Evolutionary conservation across 2,113 vertebrate genomes (phyloP), one percentile per base, ranked within the genome.

Genomic region (Nansenia antarctica): DNA sequence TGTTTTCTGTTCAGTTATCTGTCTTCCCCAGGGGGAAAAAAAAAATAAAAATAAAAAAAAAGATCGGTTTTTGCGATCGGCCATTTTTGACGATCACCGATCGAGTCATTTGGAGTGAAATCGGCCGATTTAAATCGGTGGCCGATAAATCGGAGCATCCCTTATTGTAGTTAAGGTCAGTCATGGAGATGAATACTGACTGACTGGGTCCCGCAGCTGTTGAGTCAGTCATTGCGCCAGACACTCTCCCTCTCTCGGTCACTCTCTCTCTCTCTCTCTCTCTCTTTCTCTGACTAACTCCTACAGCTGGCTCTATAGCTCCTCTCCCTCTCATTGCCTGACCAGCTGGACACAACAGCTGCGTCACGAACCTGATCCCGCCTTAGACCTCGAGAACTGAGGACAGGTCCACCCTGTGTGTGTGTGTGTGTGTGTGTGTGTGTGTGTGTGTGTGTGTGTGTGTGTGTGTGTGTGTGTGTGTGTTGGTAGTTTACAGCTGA

Each of bases 301-400:
- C 27, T 11, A 20, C 29, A 49, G 45, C 45, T 49, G n/a, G 45
- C 45, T n/a, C n/a, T 49, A 14, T 49, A 8, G n/a, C n/a, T 49
- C 45, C 45, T 20, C 20, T 59, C 57, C 55, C 49, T 55, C 35
- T 71, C 64, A 57, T 61, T 39, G 9, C 1, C 20, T 9, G 18
- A 45, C 69, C 81, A 83, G 78, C 74, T 83, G 78, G 58, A 60
- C 26, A 8, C 42, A 26, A 71, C 81, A 83, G 81, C 73, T 80
- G 74, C 31, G 54, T 54, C 42, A 27, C 24, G 12, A 29, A 8
- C 35, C 22, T 20, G 39, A 5, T 42, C 14, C 20, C 3, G 24
- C 35, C 24, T 9, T 29, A 24, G 22, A n/a, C 32, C 20, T 26
- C 52, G 18, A 54, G 52, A 54, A 37, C 35, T 11, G 11, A 37